Evolutionary conservation across 2,888 invertebrate genomes (phyloP), one percentile per base, ranked within the genome.

Genomic region (Ophion slaviceki): DNA sequence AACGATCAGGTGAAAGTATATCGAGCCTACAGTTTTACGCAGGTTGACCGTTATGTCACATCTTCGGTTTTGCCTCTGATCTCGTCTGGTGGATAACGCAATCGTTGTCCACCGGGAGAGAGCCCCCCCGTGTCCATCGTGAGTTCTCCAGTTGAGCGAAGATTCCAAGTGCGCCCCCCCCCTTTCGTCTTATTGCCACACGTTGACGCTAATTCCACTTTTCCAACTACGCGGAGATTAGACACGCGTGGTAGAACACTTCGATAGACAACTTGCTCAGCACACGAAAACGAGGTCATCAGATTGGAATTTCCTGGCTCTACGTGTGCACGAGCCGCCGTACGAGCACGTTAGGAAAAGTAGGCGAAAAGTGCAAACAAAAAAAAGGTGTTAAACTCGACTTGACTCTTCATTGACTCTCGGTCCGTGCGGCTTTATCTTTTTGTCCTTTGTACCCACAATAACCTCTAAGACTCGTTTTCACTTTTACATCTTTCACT

Each of bases 1-100:
- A 84, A 89, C 85, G 83, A 75, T 86, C 84, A 68, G 75, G 91
- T 92, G 91, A 92, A 92, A 92, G 91, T 91, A 87, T 91, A 76
- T 76, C 61, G 57, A 78, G 64, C 36, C 57, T 40, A 45, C 17
- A 61, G 17, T 70, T 47, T 47, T 20, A 36, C 10, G 11, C 24
- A 36, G 45, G 45, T 72, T 59, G 78, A 77, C 80, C 82, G 85
- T 92, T 92, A 91, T 90, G 89, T 91, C 91, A 90, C 78, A 84
- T 88, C 84, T 76, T 71, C 40, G 68, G 71, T 81, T 81, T 47
- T 70, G 66, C 66, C 24, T 62, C 53, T 67, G 53, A 24, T 67
- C 80, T 72, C 62, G 66, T 77, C 17, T 68, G n/a, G 72, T 40
- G 64, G 77, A 62, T 81, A 84, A 86, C 87, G 87, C 80, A 88